Evolutionary conservation across 2,113 vertebrate species (phyloP), one percentile per base, ranked within the genome.

Genomic region (Procavia capensis): DNA sequence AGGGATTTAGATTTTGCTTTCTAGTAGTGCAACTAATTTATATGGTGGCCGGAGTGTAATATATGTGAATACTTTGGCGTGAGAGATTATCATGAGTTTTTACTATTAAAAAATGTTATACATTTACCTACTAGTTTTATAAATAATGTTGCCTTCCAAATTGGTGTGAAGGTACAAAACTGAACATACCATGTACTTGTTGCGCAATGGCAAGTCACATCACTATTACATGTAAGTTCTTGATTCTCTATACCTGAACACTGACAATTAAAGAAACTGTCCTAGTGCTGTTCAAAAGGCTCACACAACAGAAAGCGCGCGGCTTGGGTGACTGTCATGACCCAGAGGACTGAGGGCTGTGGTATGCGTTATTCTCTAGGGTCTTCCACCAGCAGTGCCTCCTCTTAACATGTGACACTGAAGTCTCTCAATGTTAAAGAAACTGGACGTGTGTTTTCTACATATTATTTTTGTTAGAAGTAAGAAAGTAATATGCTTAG

Each of bases 361-460:
- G 97, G 97, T 98, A 96, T 95, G 94, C 96, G 47, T 96, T 95
- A 47, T 97, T 86, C 94, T 98, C 90, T 97, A 97, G 97, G 63
- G 98, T 98, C 98, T 98, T 98, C 98, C 96, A 96, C 98, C 98
- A 97, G 96, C 96, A 97, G 98, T 98, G 98, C 98, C 98, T 98
- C 98, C 96, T 96, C 19, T 91, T 91, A 86, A 97, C 91, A 94
- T 6, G 97, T 93, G 98, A 98, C 70, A 95, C 96, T 86, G 87
- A 95, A 94, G 97, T 98, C 97, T 95, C 94, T 97, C 95, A 91
- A 54, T 94, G 93, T 92, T 96, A 96, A 97, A 97, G 96, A 97
- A 98, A 98, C 98, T 98, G 98, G 98, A 98, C 90, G 13, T 96
- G 81, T 98, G 79, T 97, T 4, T 97, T 97, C 85, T 54, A 95